Evolutionary conservation across 1,140 invertebrate genomes (phyloP), one percentile per base, ranked within the genome.

Genomic region (Macrosteles quadrilineatus): DNA sequence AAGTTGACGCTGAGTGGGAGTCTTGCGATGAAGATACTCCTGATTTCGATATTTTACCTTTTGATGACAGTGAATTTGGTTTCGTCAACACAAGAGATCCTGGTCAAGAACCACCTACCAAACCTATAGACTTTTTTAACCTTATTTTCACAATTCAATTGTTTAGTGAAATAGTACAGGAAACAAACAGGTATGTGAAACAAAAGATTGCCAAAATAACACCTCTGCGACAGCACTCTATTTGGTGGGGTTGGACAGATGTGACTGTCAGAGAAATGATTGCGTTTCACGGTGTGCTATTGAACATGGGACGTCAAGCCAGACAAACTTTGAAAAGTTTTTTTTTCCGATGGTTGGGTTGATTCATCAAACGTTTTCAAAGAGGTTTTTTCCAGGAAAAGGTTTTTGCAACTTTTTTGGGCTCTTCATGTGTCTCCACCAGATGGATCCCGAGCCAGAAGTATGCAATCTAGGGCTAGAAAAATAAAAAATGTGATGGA

Each of bases 221-320:
- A 25, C 57, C 57, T 29, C 21, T 62, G 25, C 47, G 29, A 31
- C 14, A 62, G 19, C 14, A 21, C 32, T 65, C 63, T 21, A 23
- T 65, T 17, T 65, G 63, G 63, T 2, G n/a, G 6, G 40, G 1
- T 36, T 65, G 63, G 63, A 65, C 3, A 40, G 32, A 65, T 65
- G 32, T 40, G 2, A 40, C 12, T 6, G 17, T 6, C 14, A 14
- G 9, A 2, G 63, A 65, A 40, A 40, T 65, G 29, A 65, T 36
- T 36, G 63, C 63, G 40, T 65, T 67, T 67, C n/a, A 50, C 23
- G 65, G 65, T 50, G 47, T 53, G 3, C 25, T 67, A 29, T 21
- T 67, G 23, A 67, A 67, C 50, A 68, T 68, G 67, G 67, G 2
- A 4, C 45, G 6, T 19, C 32, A 27, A 53, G 57, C 21, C 4